Base-by-base conservation (phyloP, 2,888 invertebrate species). In the Caenorhabditis sinica region DNA sequence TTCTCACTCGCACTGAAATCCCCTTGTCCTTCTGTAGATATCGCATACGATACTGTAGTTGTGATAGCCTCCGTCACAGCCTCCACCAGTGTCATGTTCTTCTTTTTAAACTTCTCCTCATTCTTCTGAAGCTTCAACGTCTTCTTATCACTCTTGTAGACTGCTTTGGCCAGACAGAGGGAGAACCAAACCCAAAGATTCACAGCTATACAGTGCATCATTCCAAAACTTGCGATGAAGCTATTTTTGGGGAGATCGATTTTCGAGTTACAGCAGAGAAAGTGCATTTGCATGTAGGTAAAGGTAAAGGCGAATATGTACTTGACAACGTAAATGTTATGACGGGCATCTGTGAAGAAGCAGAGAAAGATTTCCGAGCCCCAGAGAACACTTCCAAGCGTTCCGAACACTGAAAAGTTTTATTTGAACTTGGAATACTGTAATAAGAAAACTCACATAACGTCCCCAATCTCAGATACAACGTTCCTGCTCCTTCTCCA, bases 101-200 rank as follows among this genome's bases (percentile, higher is more conserved):
- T 84, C 69, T 71, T 75, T 40, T 71, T 84, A 15, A n/a, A 79
- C 53, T 69, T 84, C 61, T 75, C 71, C 72, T 74, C 79, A 11
- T 51, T 58, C 36, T 68, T 66, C 28, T 72, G 73, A 25, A 80
- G 66, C 36, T 79, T 85, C 43, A 72, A 63, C 30, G 73, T 65
- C 72, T 82, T 82, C 56, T 82, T 82, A 17, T 74, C 65, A 25
- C 33, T 72, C 23, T 82, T 77, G 40, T 82, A 77, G 5, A 77
- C 69, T 0, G 82, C 76, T 45, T 82, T 82, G 2, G 77, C 79
- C 15, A 79, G 71, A 25, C 77, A 79, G 1, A 83, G 71, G 4
- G 79, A 79, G 74, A 83, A 83, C 83, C 83, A 83, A 11, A 79
- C 74, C 83, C 83, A 83, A 13, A 83, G 69, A 15, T 83, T 83